Base-by-base conservation (phyloP, 2,113 vertebrate species). In the Phalacrocorax carbo region DNA sequence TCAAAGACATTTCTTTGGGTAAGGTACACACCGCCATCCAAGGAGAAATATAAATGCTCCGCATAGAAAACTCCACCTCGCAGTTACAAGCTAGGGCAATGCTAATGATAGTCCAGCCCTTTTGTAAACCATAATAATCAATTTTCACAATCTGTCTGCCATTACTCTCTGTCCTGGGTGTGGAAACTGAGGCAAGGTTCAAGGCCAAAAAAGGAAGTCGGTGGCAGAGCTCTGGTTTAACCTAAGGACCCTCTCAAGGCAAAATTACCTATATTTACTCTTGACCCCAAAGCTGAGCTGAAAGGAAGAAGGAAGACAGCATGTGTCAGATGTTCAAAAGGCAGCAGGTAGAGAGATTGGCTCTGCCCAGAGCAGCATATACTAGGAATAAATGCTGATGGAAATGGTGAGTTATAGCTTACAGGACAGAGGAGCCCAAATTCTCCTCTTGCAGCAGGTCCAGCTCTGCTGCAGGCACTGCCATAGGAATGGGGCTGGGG, bases 181-280 rank as follows among this genome's bases (percentile, higher is more conserved):
- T 86, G 69, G 79, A 90, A 92, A 93, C 3, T 13, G 68, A 96
- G 73, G 44, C 81, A 95, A 82, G 58, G 86, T 79, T 94, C 88
- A 84, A 83, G n/a, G 76, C 49, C 84, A 83, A 69, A 60, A 32
- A 32, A 29, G 34, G 60, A 88, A 91, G 64, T 2, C 5, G 1
- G 42, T 60, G 62, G 20, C 52, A 84, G 46, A 87, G n/a, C 26
- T 82, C n/a, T 22, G 5, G 10, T 82, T 94, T 79, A 78, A 75
- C 21, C 27, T 34, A 72, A 73, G 29, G 13, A 84, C 2, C 14
- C 29, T 68, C 34, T 52, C 1, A 1, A 40, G 26, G n/a, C 18
- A 82, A 66, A 69, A 71, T 18, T 3, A 29, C 6, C 22, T 34
- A 3, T 29, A 42, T 71, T 58, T 69, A 51, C 42, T 70, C 20